Conservation (phyloP, 2,797 vertebrate species). For the Etheostoma perlongum region DNA sequence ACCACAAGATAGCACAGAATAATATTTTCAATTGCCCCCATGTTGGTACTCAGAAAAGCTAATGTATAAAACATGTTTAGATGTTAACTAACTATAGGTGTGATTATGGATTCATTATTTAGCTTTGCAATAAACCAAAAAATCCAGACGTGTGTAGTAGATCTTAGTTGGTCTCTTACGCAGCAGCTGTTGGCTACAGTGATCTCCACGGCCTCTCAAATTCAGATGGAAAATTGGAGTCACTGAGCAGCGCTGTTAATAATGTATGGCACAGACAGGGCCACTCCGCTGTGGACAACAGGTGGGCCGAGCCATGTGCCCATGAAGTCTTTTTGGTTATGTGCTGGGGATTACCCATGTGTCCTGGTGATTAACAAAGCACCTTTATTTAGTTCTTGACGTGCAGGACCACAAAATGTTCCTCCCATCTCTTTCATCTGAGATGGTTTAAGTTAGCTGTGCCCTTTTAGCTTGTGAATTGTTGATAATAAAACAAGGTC, state of each 20-base stretch:
- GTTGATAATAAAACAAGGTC: constrained; percentile 27
- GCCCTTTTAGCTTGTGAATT: constrained; percentile 36
- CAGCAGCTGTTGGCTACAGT: constrained; percentile 80
- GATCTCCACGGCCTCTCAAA: constrained; percentile 81
- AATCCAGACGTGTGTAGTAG: constrained; percentile 6
- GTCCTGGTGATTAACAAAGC: constrained; percentile 82
- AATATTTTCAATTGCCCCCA: neutral
- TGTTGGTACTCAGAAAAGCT: constrained; percentile 4
- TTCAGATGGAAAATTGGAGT: constrained; percentile 84
- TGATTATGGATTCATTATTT: constrained; percentile 14
- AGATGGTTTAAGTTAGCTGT: constrained; percentile 46
- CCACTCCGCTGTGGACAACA: constrained; percentile 77
- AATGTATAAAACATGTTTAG: constrained; percentile 17
- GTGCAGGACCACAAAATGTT: constrained; percentile 55
- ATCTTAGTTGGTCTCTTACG: constrained; percentile 55
- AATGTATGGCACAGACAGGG: constrained; percentile 80
- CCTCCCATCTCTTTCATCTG: constrained; percentile 37
- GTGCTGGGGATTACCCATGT: constrained; percentile 79
- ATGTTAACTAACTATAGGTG: constrained; percentile 5
- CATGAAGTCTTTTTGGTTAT: constrained; percentile 67
- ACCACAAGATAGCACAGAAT: neutral
- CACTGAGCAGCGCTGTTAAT: constrained; percentile 78
- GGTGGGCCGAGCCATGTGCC: constrained; percentile 78
- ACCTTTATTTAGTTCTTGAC: constrained; percentile 83
- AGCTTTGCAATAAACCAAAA: neutral